These are phyloP conservation scores for Dermochelys coriacea DNA, from an alignment of 2,797 vertebrate genomes.

Conservation along the genomic window DNA sequence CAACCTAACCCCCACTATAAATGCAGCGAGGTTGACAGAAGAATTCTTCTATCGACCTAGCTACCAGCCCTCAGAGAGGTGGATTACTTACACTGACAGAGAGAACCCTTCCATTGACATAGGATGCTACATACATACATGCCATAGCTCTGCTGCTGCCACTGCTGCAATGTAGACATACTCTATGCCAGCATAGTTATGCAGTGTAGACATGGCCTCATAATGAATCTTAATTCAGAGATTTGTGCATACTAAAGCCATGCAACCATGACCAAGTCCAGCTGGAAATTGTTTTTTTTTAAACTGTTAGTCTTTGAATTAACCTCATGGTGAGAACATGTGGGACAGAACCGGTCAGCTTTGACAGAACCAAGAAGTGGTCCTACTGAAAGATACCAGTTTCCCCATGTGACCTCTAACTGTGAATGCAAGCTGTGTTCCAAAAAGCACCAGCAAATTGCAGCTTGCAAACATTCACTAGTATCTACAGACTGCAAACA, in stretches of 20 bases:
- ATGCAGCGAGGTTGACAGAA: neutral
- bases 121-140: neutral
- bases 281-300: neutral
- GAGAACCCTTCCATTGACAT: neutral
- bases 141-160: neutral
- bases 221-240: neutral
- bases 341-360: neutral
- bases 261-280: neutral
- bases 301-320: neutral
- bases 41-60: neutral
- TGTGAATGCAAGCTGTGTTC: neutral
- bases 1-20: neutral
- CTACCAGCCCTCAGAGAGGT: neutral
- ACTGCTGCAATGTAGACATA: neutral
- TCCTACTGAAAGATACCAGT: neutral
- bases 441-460: neutral
- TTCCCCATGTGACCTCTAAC: neutral
- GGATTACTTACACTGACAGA: neutral
- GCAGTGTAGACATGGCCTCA: neutral
- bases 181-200: neutral
- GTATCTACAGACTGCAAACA: neutral
- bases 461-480: neutral
- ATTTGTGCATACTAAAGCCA: neutral
- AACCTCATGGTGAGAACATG: neutral
- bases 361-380: neutral